phyloP scores from a whole-genome alignment of 2,888 invertebrate species.

The Drosophila meridionalis region DNA sequence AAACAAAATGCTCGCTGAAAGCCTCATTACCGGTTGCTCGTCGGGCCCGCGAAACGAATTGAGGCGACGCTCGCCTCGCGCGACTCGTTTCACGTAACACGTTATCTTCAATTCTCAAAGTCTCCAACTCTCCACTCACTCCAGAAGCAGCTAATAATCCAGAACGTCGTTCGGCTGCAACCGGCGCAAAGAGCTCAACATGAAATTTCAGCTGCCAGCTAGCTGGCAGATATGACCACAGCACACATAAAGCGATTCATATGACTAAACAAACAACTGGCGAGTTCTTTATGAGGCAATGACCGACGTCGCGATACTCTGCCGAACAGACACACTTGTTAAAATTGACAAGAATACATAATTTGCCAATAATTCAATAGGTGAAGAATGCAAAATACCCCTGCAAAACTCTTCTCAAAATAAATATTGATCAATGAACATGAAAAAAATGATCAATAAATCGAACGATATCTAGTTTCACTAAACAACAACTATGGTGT shows the following conservation, averaged over 20 bases:
- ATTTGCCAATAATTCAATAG: neutral
- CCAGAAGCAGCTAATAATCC: constrained; percentile 8
- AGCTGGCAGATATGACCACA: constrained; percentile 8
- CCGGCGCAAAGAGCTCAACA: constrained; percentile 33
- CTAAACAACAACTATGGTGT: neutral
- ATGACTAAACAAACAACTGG: constrained; percentile 11
- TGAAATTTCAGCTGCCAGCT: constrained; percentile 56
- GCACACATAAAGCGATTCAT: constrained; percentile 22
- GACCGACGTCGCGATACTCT: neutral
- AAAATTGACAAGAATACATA: neutral
- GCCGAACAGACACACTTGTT: neutral
- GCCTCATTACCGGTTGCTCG: constrained; percentile 15
- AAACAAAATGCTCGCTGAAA: neutral
- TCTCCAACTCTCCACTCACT: constrained; percentile 1
- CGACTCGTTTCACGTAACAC: constrained; percentile 27
- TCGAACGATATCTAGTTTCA: neutral
- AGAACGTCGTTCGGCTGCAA: constrained; percentile 16
- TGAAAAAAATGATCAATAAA: neutral
- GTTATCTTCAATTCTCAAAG: constrained; percentile 47
- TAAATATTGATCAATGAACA: neutral
- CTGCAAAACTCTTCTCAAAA: neutral
- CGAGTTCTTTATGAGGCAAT: neutral
- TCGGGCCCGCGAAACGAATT: neutral
- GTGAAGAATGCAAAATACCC: too few species aligned
- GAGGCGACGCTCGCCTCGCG: neutral